Base-by-base conservation (phyloP, 2,113 vertebrate species). In the Paratilapia polleni region DNA sequence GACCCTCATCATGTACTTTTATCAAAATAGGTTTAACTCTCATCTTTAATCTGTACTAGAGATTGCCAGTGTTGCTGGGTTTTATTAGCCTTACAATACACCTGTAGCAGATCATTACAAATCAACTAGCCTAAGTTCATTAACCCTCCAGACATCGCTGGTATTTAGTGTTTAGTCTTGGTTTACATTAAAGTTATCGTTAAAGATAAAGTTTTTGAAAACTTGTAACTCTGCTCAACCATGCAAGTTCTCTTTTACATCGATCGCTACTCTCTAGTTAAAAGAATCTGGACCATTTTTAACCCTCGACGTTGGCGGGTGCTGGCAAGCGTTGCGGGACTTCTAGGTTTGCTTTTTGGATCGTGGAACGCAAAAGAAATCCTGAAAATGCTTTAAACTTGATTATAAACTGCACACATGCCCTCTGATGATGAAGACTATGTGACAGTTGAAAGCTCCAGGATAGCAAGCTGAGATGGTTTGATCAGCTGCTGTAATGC, bases 391-490 rank as follows among this genome's bases (percentile, higher is more conserved):
- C 20, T 52, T 73, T 31, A 52, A 52, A 49, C 41, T 20, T 70
- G 66, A 70, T 68, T 0, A n/a, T n/a, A 49, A 17, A 28, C 66
- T 8, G 66, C 52, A 0, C 19, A 49, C 49, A 68, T 0, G 1
- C 24, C 19, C 43, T 17, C 1, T 0, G 17, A 70, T 14, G 14
- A 49, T 49, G 47, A 49, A 17, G 47, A 17, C 47, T 49, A 15
- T 49, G 47, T 38, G 38, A 52, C 47, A 31, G 66, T 52, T 52
- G 17, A 73, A 73, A 73, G 47, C 66, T 52, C 43, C 49, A 17
- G 17, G 52, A n/a, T 17, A 73, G 20, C 0, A 31, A n/a, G 17
- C 47, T 13, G 66, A 13, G 43, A 31, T 31, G 15, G 26, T 73
- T 70, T 26, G 49, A 5, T 47, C 66, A 70, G 43, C 24, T 0